Conservation (phyloP, 2,888 invertebrate species). For the Caenorhabditis sp. region DNA sequence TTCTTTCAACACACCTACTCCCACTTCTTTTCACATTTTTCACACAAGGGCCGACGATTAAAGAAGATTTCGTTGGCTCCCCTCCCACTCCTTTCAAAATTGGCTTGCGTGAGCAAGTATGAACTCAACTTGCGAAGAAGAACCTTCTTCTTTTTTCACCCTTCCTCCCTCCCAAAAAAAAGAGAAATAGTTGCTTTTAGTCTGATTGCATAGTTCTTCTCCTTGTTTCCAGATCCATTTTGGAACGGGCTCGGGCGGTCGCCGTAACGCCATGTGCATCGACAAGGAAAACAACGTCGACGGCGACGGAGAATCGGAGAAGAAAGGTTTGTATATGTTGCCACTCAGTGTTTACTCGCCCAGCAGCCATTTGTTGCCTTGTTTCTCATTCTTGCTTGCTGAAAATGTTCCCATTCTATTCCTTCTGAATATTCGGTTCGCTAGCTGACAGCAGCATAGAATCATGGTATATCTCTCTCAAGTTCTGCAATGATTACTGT, state of each 20-base stretch:
- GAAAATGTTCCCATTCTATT: constrained; percentile 9
- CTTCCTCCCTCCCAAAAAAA: too few relatives aligned
- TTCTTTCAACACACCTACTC: not conserved
- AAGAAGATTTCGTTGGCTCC: constrained; percentile 50
- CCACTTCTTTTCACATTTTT: constrained; percentile 32
- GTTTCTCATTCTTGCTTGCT: not conserved
- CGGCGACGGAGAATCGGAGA: constrained; percentile 36
- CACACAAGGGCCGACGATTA: constrained; percentile 53
- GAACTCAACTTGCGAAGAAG: constrained; percentile 15
- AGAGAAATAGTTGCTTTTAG: constrained; percentile 46
- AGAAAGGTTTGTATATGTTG: constrained; percentile 49
- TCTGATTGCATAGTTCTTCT: constrained; percentile 23
- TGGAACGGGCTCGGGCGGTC: constrained; percentile 52
- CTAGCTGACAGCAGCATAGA: not conserved
- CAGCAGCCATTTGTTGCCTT: constrained; percentile 32
- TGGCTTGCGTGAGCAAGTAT: constrained; percentile 18
- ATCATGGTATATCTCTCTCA: constrained; percentile 8
- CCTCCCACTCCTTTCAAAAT: constrained; percentile 5
- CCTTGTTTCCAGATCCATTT: constrained; percentile 50
- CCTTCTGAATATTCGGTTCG: not conserved
- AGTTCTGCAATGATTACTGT: too few relatives aligned
- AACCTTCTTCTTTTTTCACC: constrained; percentile 7
- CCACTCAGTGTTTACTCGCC: constrained; percentile 11
- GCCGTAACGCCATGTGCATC: constrained; percentile 63
- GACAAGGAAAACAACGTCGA: constrained; percentile 48